Conservation (phyloP, 2,888 invertebrate genomes). For the Spodoptera exigua region DNA sequence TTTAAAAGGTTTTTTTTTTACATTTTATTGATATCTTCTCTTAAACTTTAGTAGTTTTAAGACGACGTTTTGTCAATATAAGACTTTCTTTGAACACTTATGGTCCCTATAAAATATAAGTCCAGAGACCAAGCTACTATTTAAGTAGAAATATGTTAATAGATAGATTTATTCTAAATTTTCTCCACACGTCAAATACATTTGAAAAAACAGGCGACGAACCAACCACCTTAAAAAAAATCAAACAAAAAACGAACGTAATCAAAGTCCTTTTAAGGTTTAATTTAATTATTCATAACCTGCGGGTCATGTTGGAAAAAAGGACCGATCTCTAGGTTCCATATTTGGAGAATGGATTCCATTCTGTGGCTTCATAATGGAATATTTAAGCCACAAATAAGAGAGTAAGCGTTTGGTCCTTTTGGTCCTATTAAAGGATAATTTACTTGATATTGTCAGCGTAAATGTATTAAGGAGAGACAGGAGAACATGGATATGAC, state of each 20-base stretch:
- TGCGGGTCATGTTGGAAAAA: slow-evolving; percentile 37
- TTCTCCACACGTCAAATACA: no score
- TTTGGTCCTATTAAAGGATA: slow-evolving; percentile 70
- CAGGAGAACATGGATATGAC: slow-evolving; percentile 53
- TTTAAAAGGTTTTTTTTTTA: slow-evolving; percentile 43
- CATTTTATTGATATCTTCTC: slow-evolving; percentile 11
- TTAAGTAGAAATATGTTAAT: no score
- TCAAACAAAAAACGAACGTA: not conserved
- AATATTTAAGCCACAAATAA: slow-evolving; percentile 50
- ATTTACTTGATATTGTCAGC: slow-evolving; percentile 83
- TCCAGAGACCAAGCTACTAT: no score
- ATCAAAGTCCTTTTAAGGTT: slow-evolving; percentile 17
- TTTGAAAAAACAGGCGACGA: slow-evolving; percentile 11
- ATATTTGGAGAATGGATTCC: slow-evolving; percentile 56
- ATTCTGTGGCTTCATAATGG: slow-evolving; percentile 45
- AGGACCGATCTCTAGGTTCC: slow-evolving; percentile 32
- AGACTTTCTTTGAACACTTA: no score
- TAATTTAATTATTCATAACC: slow-evolving; percentile 60
- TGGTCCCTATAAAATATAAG: no score
- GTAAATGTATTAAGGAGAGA: slow-evolving; percentile 49
- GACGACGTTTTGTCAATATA: no score
- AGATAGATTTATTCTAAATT: no score
- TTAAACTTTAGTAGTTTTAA: no score
- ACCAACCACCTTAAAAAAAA: not conserved
- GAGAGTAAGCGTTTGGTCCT: slow-evolving; percentile 53